Percentiles rank a stretch among this genome's conserved stretches.
phyloP scores from a whole-genome alignment of 2,888 invertebrate genomes.

The Polymixis lichenea region DNA sequence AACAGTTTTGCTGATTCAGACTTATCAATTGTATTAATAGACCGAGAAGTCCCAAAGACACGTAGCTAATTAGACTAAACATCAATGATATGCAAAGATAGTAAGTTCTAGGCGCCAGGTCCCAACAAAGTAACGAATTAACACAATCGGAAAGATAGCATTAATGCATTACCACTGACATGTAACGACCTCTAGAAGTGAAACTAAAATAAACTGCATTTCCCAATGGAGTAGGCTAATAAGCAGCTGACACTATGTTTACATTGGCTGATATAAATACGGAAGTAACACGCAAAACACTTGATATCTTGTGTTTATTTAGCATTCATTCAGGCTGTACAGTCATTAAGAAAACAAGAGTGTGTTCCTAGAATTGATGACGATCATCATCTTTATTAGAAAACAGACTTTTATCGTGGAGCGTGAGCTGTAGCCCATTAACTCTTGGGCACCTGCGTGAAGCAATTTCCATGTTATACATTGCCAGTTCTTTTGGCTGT shows the following conservation, averaged over 20 bases:
- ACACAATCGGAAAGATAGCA: conserved; percentile 26
- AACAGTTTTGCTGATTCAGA: background rate
- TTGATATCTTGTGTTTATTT: conserved; percentile 36
- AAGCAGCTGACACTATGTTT: conserved; percentile 40
- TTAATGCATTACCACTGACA: conserved; percentile 28
- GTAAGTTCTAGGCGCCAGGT: conserved; percentile 23
- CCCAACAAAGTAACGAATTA: conserved; percentile 51
- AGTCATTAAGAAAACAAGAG: conserved; percentile 26
- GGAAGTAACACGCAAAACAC: conserved; percentile 53
- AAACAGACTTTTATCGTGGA: background rate
- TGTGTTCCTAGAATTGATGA: conserved; percentile 11
- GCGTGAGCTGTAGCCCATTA: background rate
- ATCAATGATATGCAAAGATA: conserved; percentile 14
- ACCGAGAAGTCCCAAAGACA: background rate
- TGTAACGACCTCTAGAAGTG: conserved; percentile 34
- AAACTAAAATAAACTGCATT: conserved; percentile 39
- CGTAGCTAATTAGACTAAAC: conserved; percentile 25
- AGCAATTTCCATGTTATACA: background rate
- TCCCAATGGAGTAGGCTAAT: conserved; percentile 52
- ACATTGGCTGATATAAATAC: conserved; percentile 34
- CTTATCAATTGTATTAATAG: background rate
- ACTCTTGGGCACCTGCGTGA: background rate
- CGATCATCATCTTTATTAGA: background rate
- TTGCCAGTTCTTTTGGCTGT: background rate
- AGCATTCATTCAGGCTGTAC: conserved; percentile 45